Percentiles rank a stretch among this genome's conserved stretches.
Conservation (phyloP, 1,140 invertebrate genomes). For the Drosophila erecta region DNA sequence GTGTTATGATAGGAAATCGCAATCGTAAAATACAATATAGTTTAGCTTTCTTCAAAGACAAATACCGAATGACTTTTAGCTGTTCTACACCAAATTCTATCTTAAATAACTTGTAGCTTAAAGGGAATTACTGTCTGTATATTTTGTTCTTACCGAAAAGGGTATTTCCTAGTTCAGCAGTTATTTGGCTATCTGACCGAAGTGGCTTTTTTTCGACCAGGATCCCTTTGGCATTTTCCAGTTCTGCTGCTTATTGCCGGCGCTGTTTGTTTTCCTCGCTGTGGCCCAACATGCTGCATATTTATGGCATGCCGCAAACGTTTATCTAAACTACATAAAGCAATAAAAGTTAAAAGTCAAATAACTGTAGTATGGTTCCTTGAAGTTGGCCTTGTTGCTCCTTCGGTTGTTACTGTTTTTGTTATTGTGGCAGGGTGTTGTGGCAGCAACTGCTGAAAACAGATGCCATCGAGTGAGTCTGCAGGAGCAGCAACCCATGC, state of each 20-base stretch:
- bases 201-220: slow-evolving; percentile 10
- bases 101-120: too few relatives aligned
- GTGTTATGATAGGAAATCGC: neutral
- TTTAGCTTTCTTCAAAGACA: too few relatives aligned
- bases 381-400: slow-evolving; percentile 51
- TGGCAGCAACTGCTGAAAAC: slow-evolving; percentile 45
- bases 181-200: neutral
- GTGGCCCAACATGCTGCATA: slow-evolving; percentile 57
- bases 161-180: neutral
- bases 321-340: slow-evolving; percentile 83
- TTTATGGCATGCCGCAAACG: slow-evolving; percentile 82
- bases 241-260: slow-evolving; percentile 24
- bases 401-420: slow-evolving; percentile 45
- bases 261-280: slow-evolving; percentile 27
- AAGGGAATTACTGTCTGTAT: too few relatives aligned
- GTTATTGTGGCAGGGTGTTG: slow-evolving; percentile 36
- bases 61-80: too few relatives aligned
- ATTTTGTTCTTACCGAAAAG: neutral
- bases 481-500: neutral
- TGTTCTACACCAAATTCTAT: neutral
- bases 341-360: slow-evolving; percentile 83
- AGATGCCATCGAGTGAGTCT: slow-evolving; percentile 35
- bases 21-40: too few relatives aligned
- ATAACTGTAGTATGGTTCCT: slow-evolving; percentile 66
- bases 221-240: slow-evolving; percentile 1